phyloP scores from a whole-genome alignment of 2,888 invertebrate genomes.

The Scaptomyza flava region DNA sequence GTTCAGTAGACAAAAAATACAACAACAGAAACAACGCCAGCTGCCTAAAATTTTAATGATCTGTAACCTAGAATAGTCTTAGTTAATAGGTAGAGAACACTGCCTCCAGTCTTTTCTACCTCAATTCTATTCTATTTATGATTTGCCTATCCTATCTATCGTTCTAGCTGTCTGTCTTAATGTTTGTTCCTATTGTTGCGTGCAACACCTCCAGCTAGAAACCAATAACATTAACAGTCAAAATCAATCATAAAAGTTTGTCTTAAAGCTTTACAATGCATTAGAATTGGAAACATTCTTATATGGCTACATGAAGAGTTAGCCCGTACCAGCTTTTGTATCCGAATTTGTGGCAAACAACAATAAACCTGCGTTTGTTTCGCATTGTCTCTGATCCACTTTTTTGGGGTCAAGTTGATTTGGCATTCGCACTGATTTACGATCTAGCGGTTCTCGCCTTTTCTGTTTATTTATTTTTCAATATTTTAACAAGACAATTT shows the following conservation, averaged over 20 bases:
- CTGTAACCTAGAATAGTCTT: conserved; percentile 23
- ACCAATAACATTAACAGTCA: conserved; percentile 11
- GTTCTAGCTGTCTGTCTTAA: conserved; percentile 7
- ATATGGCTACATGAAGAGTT: conserved; percentile 44
- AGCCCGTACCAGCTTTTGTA: conserved; percentile 32
- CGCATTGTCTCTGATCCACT: conserved; percentile 48
- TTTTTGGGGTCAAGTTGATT: conserved; percentile 61
- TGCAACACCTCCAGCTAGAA: conserved; percentile 43
- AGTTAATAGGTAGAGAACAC: conserved; percentile 38
- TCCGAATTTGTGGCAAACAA: conserved; percentile 47
- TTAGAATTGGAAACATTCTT: conserved; percentile 22
- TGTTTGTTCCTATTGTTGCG: conserved; percentile 20
- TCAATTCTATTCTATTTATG: not conserved
- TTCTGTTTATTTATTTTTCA: not conserved
- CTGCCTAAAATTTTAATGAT: conserved; percentile 65
- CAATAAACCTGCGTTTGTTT: conserved; percentile 51
- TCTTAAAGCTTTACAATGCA: conserved; percentile 23
- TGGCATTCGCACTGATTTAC: conserved; percentile 54
- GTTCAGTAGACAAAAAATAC: conserved; percentile 12
- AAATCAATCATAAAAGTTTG: conserved; percentile 56
- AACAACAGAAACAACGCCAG: conserved; percentile 6
- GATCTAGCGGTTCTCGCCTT: conserved; percentile 40
- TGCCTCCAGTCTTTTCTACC: conserved; percentile 20
- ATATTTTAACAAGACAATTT: not conserved
- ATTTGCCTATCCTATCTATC: too few relatives aligned